Evolutionary conservation across 2,797 vertebrate species (phyloP), one percentile per base, ranked within the genome.

Genomic region (Chrysocyon brachyurus): DNA sequence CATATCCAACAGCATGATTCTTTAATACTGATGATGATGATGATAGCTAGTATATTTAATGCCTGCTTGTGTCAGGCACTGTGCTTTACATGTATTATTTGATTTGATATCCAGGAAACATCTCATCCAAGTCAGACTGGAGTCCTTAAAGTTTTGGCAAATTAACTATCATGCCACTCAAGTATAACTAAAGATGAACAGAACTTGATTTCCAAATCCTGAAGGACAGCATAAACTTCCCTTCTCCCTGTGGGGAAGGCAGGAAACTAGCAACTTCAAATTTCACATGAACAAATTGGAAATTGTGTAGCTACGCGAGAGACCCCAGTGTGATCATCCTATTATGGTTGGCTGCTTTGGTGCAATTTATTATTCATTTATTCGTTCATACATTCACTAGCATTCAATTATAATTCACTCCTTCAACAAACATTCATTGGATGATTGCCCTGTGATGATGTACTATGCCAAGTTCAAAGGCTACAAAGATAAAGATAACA

Each of bases 181-280:
- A 82, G 31, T 70, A 40, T 22, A 57, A 28, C 5, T 22, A 68
- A 66, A 64, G 46, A 33, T 70, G 91, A 97, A 57, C 12, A 88
- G 72, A 85, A 82, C 26, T 82, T 85, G 78, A 90, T 73, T 89
- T 36, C 59, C 78, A 85, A 57, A 59, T 22, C 15, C 66, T 52
- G 61, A 57, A 78, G 21, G 63, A 17, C 61, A 56, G 24, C 12
- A 63, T 22, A 57, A 59, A 82, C 28, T 54, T 78, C 36, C 49
- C 52, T 91, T 77, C 46, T 87, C 36, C 21, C 28, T 12, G 0
- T 11, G 61, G 77, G 59, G 40, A 85, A 90, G 85, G 21, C 46
- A 97, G 68, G 77, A 91, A 91, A 83, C 5, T 52, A 84, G 28
- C 72, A 88, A 87, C 21, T 90, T 81, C 46, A 85, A 46, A 92